phyloP scores from a whole-genome alignment of 1,140 invertebrate species.

The Penaeus chinensis region DNA sequence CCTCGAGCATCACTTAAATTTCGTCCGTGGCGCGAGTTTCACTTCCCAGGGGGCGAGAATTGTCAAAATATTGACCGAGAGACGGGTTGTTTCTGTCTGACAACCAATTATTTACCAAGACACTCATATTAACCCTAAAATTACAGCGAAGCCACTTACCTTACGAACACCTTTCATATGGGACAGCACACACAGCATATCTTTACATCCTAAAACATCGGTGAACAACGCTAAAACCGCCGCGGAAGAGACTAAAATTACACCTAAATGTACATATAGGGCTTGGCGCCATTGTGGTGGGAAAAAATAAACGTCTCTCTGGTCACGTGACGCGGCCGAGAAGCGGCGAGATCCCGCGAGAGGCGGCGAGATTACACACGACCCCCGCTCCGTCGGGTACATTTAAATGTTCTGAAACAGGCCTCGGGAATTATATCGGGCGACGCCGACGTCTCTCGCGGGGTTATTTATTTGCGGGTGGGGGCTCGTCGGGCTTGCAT shows the following conservation, averaged over 20 bases:
- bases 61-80: constrained; percentile 30
- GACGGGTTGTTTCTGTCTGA: constrained; percentile 42
- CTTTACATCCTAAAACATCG: constrained; percentile 59
- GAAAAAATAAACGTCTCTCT: constrained; percentile 72
- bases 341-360: constrained; percentile 66
- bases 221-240: constrained; percentile 66
- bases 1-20: constrained; percentile 13
- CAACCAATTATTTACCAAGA: constrained; percentile 59
- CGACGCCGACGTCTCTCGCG: no score
- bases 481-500: no score
- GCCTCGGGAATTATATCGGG: constrained; percentile 32
- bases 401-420: constrained; percentile 11
- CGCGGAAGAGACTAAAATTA: constrained; percentile 69
- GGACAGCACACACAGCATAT: constrained; percentile 57
- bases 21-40: neutral
- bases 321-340: constrained; percentile 72
- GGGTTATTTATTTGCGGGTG: no score
- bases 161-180: constrained; percentile 46
- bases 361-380: constrained; percentile 50
- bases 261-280: constrained; percentile 64
- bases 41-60: neutral
- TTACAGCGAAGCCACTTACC: constrained; percentile 61
- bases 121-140: constrained; percentile 40
- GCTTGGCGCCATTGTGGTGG: constrained; percentile 75
- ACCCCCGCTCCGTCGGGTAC: neutral